Evolutionary conservation across 2,888 invertebrate species (phyloP).

Genomic region (Biston betularia): DNA sequence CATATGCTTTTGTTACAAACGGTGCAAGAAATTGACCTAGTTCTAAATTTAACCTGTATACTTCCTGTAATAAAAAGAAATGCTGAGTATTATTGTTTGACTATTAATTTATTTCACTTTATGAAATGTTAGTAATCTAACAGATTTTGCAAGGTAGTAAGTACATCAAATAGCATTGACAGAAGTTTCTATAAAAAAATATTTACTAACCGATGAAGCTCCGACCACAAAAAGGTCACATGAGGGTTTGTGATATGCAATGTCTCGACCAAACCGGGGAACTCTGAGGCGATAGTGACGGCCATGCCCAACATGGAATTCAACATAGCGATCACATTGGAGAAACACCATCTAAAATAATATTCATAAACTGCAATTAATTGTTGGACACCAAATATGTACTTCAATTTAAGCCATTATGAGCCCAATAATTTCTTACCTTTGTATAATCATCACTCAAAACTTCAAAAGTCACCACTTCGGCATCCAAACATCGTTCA

Average conservation of each 20-base stretch:
- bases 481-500: slow-evolving; percentile 98
- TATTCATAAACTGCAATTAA: neutral
- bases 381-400: neutral
- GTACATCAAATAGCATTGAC: neutral
- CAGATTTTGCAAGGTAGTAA: no score
- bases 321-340: slow-evolving; percentile 94
- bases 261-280: slow-evolving; percentile 97
- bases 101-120: neutral
- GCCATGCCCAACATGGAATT: slow-evolving; percentile 98
- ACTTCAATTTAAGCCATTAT: neutral
- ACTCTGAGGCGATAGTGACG: slow-evolving; percentile 96
- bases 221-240: slow-evolving; percentile 98
- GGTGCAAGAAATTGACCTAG: slow-evolving; percentile 97
- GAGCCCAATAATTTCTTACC: slow-evolving; percentile 77
- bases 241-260: slow-evolving; percentile 95
- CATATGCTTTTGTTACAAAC: slow-evolving; percentile 90
- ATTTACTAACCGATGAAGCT: slow-evolving; percentile 89
- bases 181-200: neutral
- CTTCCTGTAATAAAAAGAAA: slow-evolving; percentile 89
- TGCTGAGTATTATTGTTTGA: neutral
- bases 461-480: slow-evolving; percentile 96
- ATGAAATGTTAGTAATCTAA: neutral
- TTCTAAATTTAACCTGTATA: slow-evolving; percentile 97
- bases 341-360: slow-evolving; percentile 93
- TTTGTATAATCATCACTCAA: slow-evolving; percentile 98